A percentile compares a stretch with the other conserved stretches of the same genome.
phyloP scores from a whole-genome alignment of 2,797 vertebrate species.

The Pelodytes ibericus region DNA sequence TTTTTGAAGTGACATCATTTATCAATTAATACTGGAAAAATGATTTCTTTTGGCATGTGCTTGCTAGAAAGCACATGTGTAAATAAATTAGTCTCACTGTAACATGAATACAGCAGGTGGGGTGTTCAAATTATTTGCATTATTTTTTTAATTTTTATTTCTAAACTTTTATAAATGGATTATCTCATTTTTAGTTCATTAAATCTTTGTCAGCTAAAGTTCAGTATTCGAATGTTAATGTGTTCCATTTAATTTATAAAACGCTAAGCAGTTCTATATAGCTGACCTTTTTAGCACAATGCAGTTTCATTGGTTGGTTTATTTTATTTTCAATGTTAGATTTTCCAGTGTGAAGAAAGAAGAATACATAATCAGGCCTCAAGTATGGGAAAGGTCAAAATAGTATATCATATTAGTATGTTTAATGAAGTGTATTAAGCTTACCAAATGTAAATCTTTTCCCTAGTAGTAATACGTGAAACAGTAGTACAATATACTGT shows the following conservation, averaged over 20 bases:
- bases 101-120: no score
- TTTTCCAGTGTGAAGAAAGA: background rate
- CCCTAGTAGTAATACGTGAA: background rate
- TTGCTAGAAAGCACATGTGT: no score
- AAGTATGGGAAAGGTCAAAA: slow-evolving; percentile 13
- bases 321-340: background rate
- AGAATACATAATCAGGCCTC: background rate
- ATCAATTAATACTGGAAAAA: no score
- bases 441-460: background rate
- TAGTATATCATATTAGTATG: slow-evolving; percentile 11
- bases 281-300: slow-evolving; percentile 4
- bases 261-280: background rate
- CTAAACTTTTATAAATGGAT: no score
- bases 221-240: background rate
- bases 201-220: no score
- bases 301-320: slow-evolving; percentile 5
- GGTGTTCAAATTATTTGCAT: no score
- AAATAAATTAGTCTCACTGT: no score
- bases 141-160: no score
- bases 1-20: no score
- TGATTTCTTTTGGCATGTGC: no score
- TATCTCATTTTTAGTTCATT: no score
- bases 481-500: background rate
- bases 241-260: background rate
- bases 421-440: background rate